Conservation (phyloP, 2,888 invertebrate genomes). For the Lypha dubia region DNA sequence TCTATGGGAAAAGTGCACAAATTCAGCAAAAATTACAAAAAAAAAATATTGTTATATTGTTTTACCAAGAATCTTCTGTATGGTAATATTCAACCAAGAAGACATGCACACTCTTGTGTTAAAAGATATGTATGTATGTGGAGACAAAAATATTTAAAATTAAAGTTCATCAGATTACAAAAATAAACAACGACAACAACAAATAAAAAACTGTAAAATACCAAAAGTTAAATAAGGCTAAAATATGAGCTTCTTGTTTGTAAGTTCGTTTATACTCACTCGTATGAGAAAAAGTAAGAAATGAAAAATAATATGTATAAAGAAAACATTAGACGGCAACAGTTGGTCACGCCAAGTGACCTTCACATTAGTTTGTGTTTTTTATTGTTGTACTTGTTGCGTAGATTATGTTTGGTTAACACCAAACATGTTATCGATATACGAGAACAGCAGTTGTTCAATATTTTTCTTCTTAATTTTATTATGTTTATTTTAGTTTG, state of each 20-base stretch:
- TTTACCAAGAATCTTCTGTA: constrained; percentile 53
- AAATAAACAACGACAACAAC: constrained; percentile 2
- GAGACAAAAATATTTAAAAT: neutral
- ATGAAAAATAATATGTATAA: no score
- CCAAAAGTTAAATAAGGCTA: neutral
- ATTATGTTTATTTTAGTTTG: constrained; percentile 19
- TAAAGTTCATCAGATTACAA: constrained; percentile 46
- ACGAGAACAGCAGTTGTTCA: constrained; percentile 45
- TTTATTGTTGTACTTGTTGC: constrained; percentile 27
- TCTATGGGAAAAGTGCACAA: constrained; percentile 3
- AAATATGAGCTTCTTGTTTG: constrained; percentile 25
- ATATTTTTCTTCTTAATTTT: neutral
- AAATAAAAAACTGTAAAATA: neutral
- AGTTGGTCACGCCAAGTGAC: constrained; percentile 67
- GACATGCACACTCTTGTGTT: neutral
- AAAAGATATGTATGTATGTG: no score
- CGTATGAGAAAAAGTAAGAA: constrained; percentile 21
- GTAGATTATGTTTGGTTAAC: constrained; percentile 11
- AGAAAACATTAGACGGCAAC: constrained; percentile 56
- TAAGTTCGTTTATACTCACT: neutral
- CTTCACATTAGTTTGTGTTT: constrained; percentile 37
- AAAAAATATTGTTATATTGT: neutral
- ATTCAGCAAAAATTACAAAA: constrained; percentile 26
- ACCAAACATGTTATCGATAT: constrained; percentile 33
- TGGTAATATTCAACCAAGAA: constrained; percentile 38